phyloP scores from a whole-genome alignment of 2,888 invertebrate genomes.

The Drosophila nigritarsus region DNA sequence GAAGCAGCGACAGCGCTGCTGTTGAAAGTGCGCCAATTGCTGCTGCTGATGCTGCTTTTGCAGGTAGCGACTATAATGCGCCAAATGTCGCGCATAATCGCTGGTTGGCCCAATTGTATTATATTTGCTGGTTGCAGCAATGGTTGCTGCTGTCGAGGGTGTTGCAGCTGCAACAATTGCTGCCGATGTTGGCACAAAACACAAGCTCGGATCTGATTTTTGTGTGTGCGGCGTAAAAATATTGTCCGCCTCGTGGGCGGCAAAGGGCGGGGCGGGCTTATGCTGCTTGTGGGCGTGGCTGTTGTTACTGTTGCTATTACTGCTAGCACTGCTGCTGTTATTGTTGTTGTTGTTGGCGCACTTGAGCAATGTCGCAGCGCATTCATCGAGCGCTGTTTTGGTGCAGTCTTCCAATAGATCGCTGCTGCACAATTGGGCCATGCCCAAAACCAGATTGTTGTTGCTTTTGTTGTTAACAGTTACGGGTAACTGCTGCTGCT shows the following conservation, averaged over 20 bases:
- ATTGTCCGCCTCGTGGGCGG: conserved; percentile 79
- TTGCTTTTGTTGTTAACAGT: conserved; percentile 49
- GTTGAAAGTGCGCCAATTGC: conserved; percentile 76
- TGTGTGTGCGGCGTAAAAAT: conserved; percentile 77
- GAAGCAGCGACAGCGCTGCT: conserved; percentile 83
- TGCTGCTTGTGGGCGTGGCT: conserved; percentile 45
- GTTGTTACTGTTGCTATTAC: conserved; percentile 50
- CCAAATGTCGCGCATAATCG: conserved; percentile 83
- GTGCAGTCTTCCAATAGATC: conserved; percentile 79
- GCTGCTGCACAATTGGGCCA: conserved; percentile 77
- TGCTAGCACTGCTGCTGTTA: conserved; percentile 58
- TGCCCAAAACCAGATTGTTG: conserved; percentile 51
- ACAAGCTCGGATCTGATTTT: conserved; percentile 80
- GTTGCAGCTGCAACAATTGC: conserved; percentile 46
- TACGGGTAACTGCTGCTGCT: conserved; percentile 45
- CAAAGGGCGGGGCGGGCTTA: conserved; percentile 69
- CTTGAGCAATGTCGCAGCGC: conserved; percentile 83
- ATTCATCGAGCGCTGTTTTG: conserved; percentile 82
- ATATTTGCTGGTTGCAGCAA: conserved; percentile 76
- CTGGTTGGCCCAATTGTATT: conserved; percentile 85
- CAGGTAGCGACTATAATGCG: conserved; percentile 80
- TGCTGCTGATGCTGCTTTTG: conserved; percentile 78
- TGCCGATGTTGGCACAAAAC: conserved; percentile 67
- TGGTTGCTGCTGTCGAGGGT: conserved; percentile 49
- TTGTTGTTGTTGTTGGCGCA: conserved; percentile 81